phyloP scores from a whole-genome alignment of 2,113 vertebrate genomes.

The Tragelaphus strepsiceros region DNA sequence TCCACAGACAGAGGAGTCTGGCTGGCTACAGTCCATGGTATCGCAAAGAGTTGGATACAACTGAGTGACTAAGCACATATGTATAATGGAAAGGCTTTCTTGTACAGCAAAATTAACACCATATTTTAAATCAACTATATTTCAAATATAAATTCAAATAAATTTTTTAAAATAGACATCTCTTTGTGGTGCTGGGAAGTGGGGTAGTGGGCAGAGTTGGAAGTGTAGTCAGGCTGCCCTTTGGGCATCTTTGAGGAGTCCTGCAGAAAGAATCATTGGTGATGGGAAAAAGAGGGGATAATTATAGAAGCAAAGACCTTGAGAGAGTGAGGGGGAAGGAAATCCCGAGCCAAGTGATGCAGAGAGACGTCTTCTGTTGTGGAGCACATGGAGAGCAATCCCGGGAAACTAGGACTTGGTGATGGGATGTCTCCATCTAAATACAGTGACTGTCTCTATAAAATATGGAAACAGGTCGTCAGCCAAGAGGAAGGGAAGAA shows the following conservation, averaged over 20 bases:
- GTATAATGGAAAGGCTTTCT: background rate
- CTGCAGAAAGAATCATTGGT: background rate
- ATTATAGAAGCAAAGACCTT: background rate
- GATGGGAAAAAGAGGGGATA: background rate
- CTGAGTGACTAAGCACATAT: background rate
- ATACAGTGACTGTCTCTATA: fast-evolving
- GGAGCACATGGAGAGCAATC: background rate
- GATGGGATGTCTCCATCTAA: background rate
- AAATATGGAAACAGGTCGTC: too few relatives aligned
- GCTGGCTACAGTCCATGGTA: background rate
- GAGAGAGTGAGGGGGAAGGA: background rate
- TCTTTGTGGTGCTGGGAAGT: background rate
- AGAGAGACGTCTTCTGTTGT: background rate
- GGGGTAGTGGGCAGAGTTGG: background rate
- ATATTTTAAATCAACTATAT: background rate
- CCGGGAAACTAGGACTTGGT: background rate
- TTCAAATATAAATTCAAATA: background rate
- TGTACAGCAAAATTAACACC: background rate
- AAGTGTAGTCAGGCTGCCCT: background rate
- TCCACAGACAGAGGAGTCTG: background rate
- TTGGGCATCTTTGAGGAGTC: background rate
- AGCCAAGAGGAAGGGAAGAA: background rate
- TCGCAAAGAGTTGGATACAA: background rate
- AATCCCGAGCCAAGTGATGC: background rate
- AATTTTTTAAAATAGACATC: background rate